Conservation (phyloP, 2,888 invertebrate species). For the Caenorhabditis uteleia region DNA sequence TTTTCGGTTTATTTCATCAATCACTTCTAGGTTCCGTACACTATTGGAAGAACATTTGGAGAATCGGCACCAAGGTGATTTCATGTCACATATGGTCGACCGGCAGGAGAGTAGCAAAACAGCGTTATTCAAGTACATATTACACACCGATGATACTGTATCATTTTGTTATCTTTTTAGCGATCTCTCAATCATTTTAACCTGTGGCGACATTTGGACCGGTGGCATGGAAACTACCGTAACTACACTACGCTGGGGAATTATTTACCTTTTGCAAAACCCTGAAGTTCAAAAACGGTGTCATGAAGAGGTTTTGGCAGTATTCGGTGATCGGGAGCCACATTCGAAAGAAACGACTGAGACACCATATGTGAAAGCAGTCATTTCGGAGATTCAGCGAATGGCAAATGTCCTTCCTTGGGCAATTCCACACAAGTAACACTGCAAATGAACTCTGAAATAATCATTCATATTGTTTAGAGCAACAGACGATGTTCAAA, state of each 20-base stretch:
- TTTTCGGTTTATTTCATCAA: too few relatives aligned
- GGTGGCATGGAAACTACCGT: conserved; percentile 68
- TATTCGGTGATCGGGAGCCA: conserved; percentile 33
- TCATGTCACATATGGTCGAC: conserved; percentile 39
- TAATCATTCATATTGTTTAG: conserved; percentile 7
- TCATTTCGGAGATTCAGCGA: conserved; percentile 62
- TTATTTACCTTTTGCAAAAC: conserved; percentile 61
- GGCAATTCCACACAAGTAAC: conserved; percentile 63
- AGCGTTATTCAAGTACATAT: conserved; percentile 25
- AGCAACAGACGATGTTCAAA: conserved; percentile 12
- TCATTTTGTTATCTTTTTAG: conserved; percentile 34
- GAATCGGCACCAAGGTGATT: conserved; percentile 36
- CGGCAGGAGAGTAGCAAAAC: conserved; percentile 21
- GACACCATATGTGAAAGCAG: conserved; percentile 56
- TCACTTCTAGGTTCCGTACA: conserved; percentile 37
- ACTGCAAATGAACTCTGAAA: not conserved
- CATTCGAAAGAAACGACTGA: conserved; percentile 31
- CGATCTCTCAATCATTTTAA: conserved; percentile 55
- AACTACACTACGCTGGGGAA: conserved; percentile 64
- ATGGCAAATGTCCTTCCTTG: conserved; percentile 66
- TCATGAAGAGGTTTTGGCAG: conserved; percentile 34
- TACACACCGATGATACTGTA: conserved; percentile 2
- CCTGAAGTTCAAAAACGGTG: conserved; percentile 57
- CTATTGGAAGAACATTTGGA: conserved; percentile 30
- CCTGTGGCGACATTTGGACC: conserved; percentile 68